Percentiles rank a stretch among this genome's conserved stretches.
phyloP scores from a whole-genome alignment of 2,797 vertebrate genomes.

The Karalla daura region DNA sequence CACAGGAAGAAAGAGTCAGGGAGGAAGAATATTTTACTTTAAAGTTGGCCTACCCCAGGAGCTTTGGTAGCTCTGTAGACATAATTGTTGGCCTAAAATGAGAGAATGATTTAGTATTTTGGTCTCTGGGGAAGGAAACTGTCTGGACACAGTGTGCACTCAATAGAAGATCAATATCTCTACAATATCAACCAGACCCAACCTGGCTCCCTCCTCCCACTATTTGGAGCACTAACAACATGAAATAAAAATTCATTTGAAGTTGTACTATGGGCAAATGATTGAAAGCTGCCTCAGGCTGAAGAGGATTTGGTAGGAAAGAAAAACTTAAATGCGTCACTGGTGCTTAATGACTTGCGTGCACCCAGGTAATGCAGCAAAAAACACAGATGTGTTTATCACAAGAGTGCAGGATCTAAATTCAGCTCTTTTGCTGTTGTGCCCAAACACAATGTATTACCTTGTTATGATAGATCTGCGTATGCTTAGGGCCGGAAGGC shows the following conservation, averaged over 20 bases:
- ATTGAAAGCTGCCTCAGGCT: constrained; percentile 69
- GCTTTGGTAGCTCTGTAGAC: constrained; percentile 41
- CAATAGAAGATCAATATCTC: constrained; percentile 76
- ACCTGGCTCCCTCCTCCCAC: constrained; percentile 55
- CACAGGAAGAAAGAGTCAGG: constrained; percentile 19
- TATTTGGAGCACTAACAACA: constrained; percentile 61
- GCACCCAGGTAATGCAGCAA: constrained; percentile 31
- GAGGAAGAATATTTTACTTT: constrained; percentile 35
- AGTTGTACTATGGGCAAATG: constrained; percentile 64
- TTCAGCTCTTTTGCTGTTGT: constrained; percentile 42
- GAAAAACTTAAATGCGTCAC: constrained; percentile 55
- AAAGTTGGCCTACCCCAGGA: constrained; percentile 50
- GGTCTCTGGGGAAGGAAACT: constrained; percentile 60
- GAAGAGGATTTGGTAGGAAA: constrained; percentile 59
- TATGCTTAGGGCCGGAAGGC: constrained; percentile 39
- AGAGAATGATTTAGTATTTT: constrained; percentile 62
- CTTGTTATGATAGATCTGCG: constrained; percentile 43
- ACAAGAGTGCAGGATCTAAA: constrained; percentile 22
- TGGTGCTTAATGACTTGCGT: constrained; percentile 52
- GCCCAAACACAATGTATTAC: constrained; percentile 40
- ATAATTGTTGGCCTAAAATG: constrained; percentile 61
- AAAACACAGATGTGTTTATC: constrained; percentile 38
- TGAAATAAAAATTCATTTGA: constrained; percentile 72
- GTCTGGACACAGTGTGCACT: constrained; percentile 68
- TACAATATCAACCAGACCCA: constrained; percentile 66